Evolutionary conservation across 2,113 vertebrate species (phyloP).

Genomic region (Platycercus adscitus): DNA sequence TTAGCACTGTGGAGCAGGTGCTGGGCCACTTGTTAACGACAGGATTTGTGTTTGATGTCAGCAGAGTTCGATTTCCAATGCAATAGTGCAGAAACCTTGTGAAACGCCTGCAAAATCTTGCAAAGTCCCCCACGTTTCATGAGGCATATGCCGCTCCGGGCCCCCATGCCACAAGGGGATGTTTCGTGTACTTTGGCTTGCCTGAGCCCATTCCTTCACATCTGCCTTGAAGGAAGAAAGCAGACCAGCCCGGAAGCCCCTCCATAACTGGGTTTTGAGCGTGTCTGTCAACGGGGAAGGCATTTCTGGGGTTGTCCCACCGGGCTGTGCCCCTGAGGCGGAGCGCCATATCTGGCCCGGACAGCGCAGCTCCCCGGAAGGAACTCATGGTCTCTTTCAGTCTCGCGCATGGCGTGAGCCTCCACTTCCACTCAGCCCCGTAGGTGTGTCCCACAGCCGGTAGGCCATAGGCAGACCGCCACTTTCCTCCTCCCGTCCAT

Average conservation of each 20-base stretch:
- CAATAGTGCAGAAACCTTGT: not conserved
- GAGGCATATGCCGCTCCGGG: not conserved
- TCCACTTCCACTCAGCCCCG: not conserved
- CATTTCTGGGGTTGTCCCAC: fast-evolving
- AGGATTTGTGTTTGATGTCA: not conserved
- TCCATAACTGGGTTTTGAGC: not conserved
- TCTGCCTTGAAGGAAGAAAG: not conserved
- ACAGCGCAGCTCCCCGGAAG: not conserved
- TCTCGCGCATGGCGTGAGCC: not conserved
- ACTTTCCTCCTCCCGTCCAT: fast-evolving
- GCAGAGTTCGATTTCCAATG: fast-evolving
- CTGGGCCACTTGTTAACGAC: too few species aligned
- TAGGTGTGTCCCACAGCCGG: too few species aligned
- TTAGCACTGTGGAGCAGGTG: fast-evolving
- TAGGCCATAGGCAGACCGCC: fast-evolving
- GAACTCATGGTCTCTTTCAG: not conserved
- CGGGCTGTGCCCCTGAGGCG: not conserved
- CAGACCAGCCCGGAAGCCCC: too few species aligned
- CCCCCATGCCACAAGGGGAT: not conserved
- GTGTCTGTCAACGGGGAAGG: fast-evolving
- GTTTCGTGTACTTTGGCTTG: not conserved
- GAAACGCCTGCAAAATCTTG: not conserved
- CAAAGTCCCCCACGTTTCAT: fast-evolving
- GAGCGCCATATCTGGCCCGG: not conserved
- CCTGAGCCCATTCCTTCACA: not conserved